Conservation (phyloP, 2,113 vertebrate genomes). For the Forbesichthys agassizii region DNA sequence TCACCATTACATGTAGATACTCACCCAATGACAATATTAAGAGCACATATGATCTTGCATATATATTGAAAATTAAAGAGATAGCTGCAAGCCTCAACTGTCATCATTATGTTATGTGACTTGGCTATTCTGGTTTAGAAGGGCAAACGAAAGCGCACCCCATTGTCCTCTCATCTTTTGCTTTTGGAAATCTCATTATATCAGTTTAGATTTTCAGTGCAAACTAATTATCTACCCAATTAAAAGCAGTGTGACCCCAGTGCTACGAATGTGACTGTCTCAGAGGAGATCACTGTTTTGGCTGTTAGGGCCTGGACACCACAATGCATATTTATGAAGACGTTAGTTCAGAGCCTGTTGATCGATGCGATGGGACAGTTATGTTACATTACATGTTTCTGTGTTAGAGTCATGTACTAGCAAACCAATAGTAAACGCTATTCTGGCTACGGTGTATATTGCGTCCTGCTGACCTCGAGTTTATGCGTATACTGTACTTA, state of each 20-base stretch:
- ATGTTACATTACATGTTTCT: not conserved
- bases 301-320: slow-evolving; percentile 19
- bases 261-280: slow-evolving; percentile 30
- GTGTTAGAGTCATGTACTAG: not conserved
- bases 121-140: not conserved
- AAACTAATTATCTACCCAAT: slow-evolving; percentile 47
- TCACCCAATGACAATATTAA: slow-evolving; percentile 6
- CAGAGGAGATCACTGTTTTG: slow-evolving; percentile 11
- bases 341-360: slow-evolving; percentile 7
- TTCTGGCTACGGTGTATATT: not conserved
- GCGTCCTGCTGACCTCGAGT: not conserved
- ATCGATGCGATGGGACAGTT: slow-evolving; percentile 12
- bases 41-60: slow-evolving; percentile 10
- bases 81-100: not conserved
- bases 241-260: slow-evolving; percentile 27
- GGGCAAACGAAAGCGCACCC: slow-evolving; percentile 8
- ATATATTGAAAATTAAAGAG: slow-evolving; percentile 18
- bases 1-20: not conserved
- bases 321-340: slow-evolving; percentile 43
- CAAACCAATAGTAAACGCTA: not conserved
- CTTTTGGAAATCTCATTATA: slow-evolving; percentile 7
- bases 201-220: slow-evolving; percentile 29
- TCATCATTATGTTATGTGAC: slow-evolving; percentile 5
- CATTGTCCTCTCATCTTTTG: slow-evolving; percentile 7
- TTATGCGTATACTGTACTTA: not conserved